Percentiles rank a stretch among this genome's conserved stretches.
These are phyloP conservation scores for Mormyrops attenuatus DNA, from an alignment of 2,797 vertebrate species.

Conservation along the genomic window DNA sequence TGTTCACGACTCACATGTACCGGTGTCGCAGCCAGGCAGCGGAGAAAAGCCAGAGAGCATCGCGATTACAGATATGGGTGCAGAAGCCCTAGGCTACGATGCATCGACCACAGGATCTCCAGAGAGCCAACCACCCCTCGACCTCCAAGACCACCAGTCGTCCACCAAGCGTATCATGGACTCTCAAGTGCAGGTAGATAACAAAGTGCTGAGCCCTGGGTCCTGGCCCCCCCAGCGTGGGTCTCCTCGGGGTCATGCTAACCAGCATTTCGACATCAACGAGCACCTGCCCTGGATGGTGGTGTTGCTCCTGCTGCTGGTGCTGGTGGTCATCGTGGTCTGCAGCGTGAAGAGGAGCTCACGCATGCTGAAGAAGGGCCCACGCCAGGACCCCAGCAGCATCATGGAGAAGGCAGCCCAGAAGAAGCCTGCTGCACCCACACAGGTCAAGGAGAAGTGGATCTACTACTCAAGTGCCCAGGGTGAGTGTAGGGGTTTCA, in stretches of 20 bases:
- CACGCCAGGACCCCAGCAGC: constrained; percentile 84
- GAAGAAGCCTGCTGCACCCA: constrained; percentile 70
- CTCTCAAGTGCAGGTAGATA: constrained; percentile 49
- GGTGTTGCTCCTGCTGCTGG: constrained; percentile 83
- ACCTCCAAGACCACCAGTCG: constrained; percentile 38
- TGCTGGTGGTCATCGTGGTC: constrained; percentile 86
- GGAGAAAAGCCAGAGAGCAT: neutral
- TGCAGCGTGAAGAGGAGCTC: constrained; percentile 91
- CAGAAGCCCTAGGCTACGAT: constrained; percentile 5
- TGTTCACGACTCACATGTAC: constrained; percentile 32
- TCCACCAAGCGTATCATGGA: constrained; percentile 57
- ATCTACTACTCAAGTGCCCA: constrained; percentile 90
- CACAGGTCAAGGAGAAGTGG: constrained; percentile 84
- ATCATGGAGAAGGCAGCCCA: constrained; percentile 89
- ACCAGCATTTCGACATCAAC: constrained; percentile 91
- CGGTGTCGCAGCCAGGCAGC: constrained; percentile 7
- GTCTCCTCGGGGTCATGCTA: constrained; percentile 59
- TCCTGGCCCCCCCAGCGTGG: constrained; percentile 75
- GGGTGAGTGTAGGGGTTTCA: constrained; percentile 61
- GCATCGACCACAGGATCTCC: neutral
- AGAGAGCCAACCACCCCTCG: constrained; percentile 47
- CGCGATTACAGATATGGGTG: neutral
- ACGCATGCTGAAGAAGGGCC: constrained; percentile 85
- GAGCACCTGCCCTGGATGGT: constrained; percentile 98
- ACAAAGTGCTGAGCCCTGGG: constrained; percentile 53